Evolutionary conservation across 2,888 invertebrate species (phyloP).

Genomic region (Sinotaia quadrata): DNA sequence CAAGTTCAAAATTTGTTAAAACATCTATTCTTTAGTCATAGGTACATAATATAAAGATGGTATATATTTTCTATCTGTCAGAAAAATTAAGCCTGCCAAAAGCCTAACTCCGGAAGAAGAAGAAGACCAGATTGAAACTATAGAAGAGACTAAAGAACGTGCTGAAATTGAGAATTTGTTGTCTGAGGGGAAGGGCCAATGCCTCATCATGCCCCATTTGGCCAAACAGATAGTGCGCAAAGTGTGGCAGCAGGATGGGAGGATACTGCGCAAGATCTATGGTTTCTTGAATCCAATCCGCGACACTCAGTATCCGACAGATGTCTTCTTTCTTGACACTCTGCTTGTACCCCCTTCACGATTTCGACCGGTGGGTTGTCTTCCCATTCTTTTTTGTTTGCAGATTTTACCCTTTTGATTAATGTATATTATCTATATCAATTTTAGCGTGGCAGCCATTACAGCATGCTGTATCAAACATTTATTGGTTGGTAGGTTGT

Average conservation of each 20-base stretch:
- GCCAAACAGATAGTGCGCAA: conserved; percentile 77
- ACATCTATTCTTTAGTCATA: no score
- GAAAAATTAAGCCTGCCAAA: no score
- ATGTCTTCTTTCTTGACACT: conserved; percentile 88
- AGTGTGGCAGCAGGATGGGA: conserved; percentile 76
- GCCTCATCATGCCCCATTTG: conserved; percentile 64
- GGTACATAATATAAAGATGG: no score
- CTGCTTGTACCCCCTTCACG: conserved; percentile 90
- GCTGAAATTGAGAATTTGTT: conserved; percentile 23
- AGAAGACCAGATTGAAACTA: conserved; percentile 5
- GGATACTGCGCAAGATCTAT: conserved; percentile 79
- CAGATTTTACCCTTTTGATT: no score
- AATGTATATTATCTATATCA: no score
- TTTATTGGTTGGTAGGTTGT: no score
- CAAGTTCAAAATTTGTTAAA: no score
- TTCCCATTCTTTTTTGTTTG: no score
- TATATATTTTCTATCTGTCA: no score
- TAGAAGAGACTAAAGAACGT: conserved; percentile 17
- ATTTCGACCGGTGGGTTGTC: conserved; percentile 81
- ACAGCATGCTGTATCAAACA: no score
- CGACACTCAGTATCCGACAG: conserved; percentile 76
- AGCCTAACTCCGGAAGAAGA: not conserved
- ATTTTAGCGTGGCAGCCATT: no score
- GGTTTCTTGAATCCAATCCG: conserved; percentile 45
- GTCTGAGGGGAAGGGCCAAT: conserved; percentile 12